Percentiles rank a stretch among this genome's conserved stretches.
Evolutionary conservation across 2,113 vertebrate species (phyloP).

Genomic region (Urocynchramus pylzowi): DNA sequence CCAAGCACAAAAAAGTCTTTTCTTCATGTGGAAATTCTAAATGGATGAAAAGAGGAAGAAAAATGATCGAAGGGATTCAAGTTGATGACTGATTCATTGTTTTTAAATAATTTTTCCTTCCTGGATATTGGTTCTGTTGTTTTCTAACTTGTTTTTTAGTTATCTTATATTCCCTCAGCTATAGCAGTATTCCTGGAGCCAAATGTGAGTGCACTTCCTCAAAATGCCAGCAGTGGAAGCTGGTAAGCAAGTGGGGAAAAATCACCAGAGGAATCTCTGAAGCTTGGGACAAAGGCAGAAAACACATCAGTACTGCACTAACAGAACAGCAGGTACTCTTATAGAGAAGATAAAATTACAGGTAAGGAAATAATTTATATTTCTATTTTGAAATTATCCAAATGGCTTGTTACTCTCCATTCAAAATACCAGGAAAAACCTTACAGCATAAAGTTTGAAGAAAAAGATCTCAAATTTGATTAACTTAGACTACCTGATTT

Average conservation of each 20-base stretch:
- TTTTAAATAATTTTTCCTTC: neutral
- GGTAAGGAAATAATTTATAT: constrained; percentile 56
- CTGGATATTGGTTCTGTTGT: constrained; percentile 43
- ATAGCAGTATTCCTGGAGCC: constrained; percentile 48
- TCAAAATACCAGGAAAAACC: neutral
- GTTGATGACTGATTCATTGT: constrained; percentile 16
- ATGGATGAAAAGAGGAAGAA: neutral
- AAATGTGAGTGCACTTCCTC: constrained; percentile 53
- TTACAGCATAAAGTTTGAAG: neutral
- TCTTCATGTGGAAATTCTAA: neutral
- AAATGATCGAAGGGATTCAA: neutral
- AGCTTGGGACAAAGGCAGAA: constrained; percentile 62
- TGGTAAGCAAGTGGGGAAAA: constrained; percentile 48
- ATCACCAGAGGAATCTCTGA: constrained; percentile 42
- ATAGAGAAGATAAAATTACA: constrained; percentile 50
- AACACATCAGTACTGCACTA: constrained; percentile 47
- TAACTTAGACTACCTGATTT: neutral
- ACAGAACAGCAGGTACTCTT: constrained; percentile 39
- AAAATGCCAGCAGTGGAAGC: constrained; percentile 47
- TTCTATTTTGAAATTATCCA: neutral
- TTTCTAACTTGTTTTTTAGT: constrained; percentile 63
- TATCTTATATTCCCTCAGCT: constrained; percentile 65
- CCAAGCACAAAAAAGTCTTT: neutral
- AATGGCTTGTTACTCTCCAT: neutral
- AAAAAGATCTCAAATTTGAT: neutral